Base-by-base conservation (phyloP, 2,797 vertebrate genomes). In the Toxotes lorentzi region DNA sequence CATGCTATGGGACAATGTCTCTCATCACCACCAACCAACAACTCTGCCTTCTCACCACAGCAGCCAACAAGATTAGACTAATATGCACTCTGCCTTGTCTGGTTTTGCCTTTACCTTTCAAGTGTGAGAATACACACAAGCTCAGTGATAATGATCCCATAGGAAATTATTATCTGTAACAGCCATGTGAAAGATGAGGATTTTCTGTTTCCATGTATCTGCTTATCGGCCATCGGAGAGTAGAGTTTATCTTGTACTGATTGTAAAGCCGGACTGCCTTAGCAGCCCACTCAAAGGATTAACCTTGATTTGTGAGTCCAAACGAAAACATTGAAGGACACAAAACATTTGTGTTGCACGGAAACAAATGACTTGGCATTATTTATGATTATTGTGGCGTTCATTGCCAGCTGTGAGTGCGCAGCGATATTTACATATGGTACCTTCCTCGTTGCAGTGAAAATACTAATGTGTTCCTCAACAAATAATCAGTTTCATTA, bases 11-110 rank as follows among this genome's bases (percentile, higher is more conserved):
- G 65, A 61, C 38, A 14, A n/a, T 81, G 43, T 78, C 21, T 53
- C 41, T 68, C 56, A 21, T 51, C 35, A 23, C 10, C 38, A 17
- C 30, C 19, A 38, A 54, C 30, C 51, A 27, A n/a, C 41, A 64
- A 35, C 17, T 79, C 73, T 78, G 71, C 72, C 79, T 81, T 81
- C 64, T 88, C 67, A 67, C 45, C 64, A 21, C 57, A 54, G 79
- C 63, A 69, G n/a, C 53, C 53, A 54, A 73, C 67, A 68, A 63
- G 56, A 73, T 80, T 53, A 70, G 54, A 5, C 16, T 59, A 14
- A 58, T 40, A 34, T 14, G 24, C 27, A 0, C 48, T 70, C 53
- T 81, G 78, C 61, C 32, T 34, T 68, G 57, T 35, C 65, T 9
- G 8, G 65, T 76, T 70, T 73, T 73, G 75, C 23, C 72, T 85